Evolutionary conservation across 2,888 invertebrate genomes (phyloP), one percentile per base, ranked within the genome.

Genomic region (Luffia ferchaultella): DNA sequence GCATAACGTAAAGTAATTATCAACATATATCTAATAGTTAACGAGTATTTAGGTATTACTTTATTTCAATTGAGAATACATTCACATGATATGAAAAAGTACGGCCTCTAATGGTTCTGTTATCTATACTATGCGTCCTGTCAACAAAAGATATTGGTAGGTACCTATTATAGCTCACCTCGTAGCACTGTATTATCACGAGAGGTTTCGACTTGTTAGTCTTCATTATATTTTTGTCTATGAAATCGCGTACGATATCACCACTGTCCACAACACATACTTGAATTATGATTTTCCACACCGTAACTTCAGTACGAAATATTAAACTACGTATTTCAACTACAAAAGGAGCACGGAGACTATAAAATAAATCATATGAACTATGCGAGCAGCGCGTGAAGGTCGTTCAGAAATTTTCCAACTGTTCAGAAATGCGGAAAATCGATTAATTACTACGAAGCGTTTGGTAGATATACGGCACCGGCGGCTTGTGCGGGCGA

Each of bases 161-260:
- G 16, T n/a, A 15, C 9, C 9, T 15, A 20, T 19, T 20, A 17
- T 30, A 19, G 85, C 87, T 86, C 77, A 88, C 87, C 85, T 86
- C 86, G 61, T 87, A 88, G 62, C 87, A 87, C 66, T 87, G 87
- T 59, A 88, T 80, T 51, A 85, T 70, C 60, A 88, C 86, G 54
- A 87, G 62, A 47, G 87, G 87, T 63, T 85, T 85, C 16, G 71
- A 68, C 64, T 71, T 74, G 54, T 58, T 63, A 57, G 60, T 70
- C 45, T 51, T 53, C 60, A 66, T 76, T 72, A 76, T 80, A 76
- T 58, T 71, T 48, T 45, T n/a, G n/a, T 30, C 12, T 30, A 30
- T 3, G 30, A 30, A 7, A 30, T 30, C 30, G 30, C 30, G 3
- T 3, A 30, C 30, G 30, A 30, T 30, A 30, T 7, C 30, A 12